Evolutionary conservation across 1,140 invertebrate genomes (phyloP).

Genomic region (Apis florea): DNA sequence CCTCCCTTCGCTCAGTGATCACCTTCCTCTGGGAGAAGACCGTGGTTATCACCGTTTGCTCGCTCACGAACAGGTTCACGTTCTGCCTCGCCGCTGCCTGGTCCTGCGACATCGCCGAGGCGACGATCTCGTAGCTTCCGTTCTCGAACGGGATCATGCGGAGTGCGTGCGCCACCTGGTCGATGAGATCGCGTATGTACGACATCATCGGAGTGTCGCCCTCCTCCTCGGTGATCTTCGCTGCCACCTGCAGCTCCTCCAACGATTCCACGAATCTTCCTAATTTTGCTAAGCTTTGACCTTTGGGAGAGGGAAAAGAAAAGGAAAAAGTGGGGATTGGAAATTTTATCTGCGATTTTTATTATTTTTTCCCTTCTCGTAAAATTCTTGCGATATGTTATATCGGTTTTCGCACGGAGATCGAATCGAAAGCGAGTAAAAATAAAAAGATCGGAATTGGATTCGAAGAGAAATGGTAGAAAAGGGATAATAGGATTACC

Average conservation of each 20-base stretch:
- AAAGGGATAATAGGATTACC: no score
- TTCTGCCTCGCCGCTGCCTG: neutral
- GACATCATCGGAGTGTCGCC: conserved; percentile 53
- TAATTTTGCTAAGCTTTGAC: conserved; percentile 40
- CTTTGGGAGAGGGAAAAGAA: neutral
- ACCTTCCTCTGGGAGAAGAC: conserved; percentile 8
- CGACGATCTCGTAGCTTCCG: no score
- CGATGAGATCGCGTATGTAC: conserved; percentile 66
- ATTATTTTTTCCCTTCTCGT: no score
- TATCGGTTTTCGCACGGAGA: no score
- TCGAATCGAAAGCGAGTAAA: no score
- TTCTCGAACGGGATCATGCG: conserved; percentile 21
- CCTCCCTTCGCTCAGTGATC: neutral
- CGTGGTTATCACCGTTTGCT: conserved; percentile 3
- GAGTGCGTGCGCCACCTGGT: conserved; percentile 50
- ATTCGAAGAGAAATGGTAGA: no score
- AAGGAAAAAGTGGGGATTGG: neutral
- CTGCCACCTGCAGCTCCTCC: conserved; percentile 53
- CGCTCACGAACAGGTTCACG: neutral
- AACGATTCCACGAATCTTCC: conserved; percentile 61
- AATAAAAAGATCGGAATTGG: no score
- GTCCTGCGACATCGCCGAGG: neutral
- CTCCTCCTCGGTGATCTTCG: conserved; percentile 53
- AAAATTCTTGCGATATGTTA: no score
- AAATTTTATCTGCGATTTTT: no score